Percentiles rank a stretch among this genome's conserved stretches.
Evolutionary conservation across 2,888 invertebrate genomes (phyloP).

Genomic region (Pseudococcus viburni): DNA sequence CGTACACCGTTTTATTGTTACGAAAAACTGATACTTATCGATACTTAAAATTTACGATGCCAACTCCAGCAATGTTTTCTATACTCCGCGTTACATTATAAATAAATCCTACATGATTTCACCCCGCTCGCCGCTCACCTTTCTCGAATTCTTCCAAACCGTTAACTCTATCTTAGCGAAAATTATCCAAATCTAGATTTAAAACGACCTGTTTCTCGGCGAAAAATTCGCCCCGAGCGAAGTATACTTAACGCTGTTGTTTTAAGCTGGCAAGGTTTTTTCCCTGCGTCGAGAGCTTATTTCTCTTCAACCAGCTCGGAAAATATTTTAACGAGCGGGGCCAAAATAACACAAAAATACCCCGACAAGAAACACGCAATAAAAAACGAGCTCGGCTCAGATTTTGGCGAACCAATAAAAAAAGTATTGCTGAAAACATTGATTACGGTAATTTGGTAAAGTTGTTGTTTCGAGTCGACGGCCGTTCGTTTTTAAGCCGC

Average conservation of each 20-base stretch:
- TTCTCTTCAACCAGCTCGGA: neutral
- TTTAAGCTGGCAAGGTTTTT: neutral
- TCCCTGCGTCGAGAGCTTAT: neutral
- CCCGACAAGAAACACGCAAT: neutral
- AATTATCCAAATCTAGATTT: conserved; percentile 36
- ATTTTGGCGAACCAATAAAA: neutral
- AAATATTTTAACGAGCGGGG: conserved; percentile 11
- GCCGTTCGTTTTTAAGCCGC: neutral
- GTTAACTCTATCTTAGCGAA: conserved; percentile 20
- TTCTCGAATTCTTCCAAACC: conserved; percentile 10
- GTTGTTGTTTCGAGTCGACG: neutral
- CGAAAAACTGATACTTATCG: conserved; percentile 39
- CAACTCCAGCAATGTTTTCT: neutral
- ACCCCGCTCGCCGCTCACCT: neutral
- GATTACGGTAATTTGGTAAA: conserved; percentile 17
- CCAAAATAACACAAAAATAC: neutral
- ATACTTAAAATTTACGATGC: conserved; percentile 19
- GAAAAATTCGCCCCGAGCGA: neutral
- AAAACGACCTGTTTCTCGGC: neutral
- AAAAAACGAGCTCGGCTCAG: neutral
- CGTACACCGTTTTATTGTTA: neutral
- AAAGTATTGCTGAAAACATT: neutral
- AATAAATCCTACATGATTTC: conserved; percentile 27
- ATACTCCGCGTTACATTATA: neutral
- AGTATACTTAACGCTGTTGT: neutral